Evolutionary conservation across 1,140 invertebrate species (phyloP), one percentile per base, ranked within the genome.

Genomic region (Schlechtendalia chinensis): DNA sequence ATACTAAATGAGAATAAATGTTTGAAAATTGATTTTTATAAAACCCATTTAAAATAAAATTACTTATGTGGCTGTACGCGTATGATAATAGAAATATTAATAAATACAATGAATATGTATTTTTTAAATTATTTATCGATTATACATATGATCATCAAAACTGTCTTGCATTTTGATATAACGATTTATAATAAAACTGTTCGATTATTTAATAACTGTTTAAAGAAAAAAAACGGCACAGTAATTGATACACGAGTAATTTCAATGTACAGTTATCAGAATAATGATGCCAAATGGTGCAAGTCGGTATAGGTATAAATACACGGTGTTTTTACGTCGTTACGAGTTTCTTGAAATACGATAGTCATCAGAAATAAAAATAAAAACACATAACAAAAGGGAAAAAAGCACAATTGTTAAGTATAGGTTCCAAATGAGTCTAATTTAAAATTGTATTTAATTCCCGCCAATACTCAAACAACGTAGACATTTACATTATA

Each of bases 261-360:
- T 45, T 29, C 17, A 54, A 72, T 54, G 47, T 72, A 72, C 69
- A 72, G 69, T 72, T 72, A 72, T 54, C 17, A 54, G 22, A 27
- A 54, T 53, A 54, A 72, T 72, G 69, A 72, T 72, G 69, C 50
- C 69, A 72, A 72, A 32, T 54, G 47, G 24, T 72, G 50, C 24
- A 17, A 72, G 24, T 72, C 47, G 24, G 8, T 32, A 12, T 59
- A 56, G 5, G 3, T 56, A 56, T 56, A 56, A 5, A 45, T 50
- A 27, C 22, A 69, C 0, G 39, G 12, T 69, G 1, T 50, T 69
- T 24, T 69, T 22, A 19, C 39, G 16, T 24, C 5, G 47, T 69
- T 27, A 69, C 1, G 27, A 17, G 6, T 29, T 29, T 4, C 8
- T 39, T 39, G 27, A 29, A 59, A n/a, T 14, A 14, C 22, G 5